Conservation (phyloP, 2,113 vertebrate species). For the Bujurquina vittata region DNA sequence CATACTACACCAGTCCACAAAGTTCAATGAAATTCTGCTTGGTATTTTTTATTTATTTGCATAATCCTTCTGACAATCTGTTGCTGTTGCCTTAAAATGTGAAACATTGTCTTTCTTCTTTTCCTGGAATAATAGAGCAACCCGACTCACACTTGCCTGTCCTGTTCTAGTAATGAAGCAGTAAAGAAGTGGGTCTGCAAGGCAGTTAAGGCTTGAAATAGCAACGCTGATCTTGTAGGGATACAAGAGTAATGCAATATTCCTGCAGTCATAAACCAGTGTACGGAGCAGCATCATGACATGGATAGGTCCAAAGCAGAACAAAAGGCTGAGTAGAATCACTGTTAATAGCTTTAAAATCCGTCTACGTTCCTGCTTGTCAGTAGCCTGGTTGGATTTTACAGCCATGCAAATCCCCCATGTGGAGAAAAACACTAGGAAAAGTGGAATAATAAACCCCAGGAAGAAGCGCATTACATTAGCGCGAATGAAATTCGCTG, state of each 20-base stretch:
- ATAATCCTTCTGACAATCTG: neutral
- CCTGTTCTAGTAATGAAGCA: conserved; percentile 87
- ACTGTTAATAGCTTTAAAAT: conserved; percentile 81
- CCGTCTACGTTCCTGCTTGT: conserved; percentile 79
- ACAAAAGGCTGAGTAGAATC: conserved; percentile 80
- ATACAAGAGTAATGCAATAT: conserved; percentile 48
- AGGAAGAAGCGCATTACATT: conserved; percentile 78
- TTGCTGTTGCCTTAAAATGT: neutral
- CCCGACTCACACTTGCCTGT: conserved; percentile 76
- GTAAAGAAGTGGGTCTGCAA: conserved; percentile 89
- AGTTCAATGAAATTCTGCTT: neutral
- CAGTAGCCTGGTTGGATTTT: conserved; percentile 83
- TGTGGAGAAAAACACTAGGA: conserved; percentile 82
- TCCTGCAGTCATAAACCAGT: conserved; percentile 64
- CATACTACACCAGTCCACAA: neutral
- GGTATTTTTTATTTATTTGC: neutral
- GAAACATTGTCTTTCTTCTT: conserved; percentile 16
- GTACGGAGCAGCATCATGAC: conserved; percentile 81
- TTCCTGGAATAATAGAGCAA: conserved; percentile 76
- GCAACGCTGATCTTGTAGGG: conserved; percentile 83
- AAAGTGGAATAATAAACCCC: conserved; percentile 82
- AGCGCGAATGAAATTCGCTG: conserved; percentile 61
- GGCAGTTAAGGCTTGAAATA: conserved; percentile 86
- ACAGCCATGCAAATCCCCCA: conserved; percentile 82
- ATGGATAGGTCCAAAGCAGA: conserved; percentile 89